Percentiles rank a stretch among this genome's conserved stretches.
These are phyloP conservation scores for Gnatocerus cornutus DNA, from an alignment of 2,888 invertebrate species.

Conservation along the genomic window DNA sequence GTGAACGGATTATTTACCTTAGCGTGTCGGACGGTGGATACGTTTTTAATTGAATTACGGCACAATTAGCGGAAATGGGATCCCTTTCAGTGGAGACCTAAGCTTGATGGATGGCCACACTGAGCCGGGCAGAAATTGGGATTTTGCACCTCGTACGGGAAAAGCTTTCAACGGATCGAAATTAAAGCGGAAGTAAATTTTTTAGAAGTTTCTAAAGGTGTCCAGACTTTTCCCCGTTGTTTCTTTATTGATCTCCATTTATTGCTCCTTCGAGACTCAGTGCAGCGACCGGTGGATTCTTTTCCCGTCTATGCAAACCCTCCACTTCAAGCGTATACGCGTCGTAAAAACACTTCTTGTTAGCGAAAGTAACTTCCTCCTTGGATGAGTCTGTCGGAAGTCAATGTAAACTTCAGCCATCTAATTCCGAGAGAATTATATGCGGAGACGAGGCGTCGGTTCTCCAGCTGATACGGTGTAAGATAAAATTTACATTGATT, in stretches of 20 bases:
- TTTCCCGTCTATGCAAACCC: background rate
- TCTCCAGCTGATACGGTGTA: slow-evolving; percentile 28
- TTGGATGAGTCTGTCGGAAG: slow-evolving; percentile 53
- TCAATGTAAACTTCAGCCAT: slow-evolving; percentile 54
- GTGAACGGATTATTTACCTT: slow-evolving; percentile 33
- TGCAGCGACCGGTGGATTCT: background rate
- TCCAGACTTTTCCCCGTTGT: no score
- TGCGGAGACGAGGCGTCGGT: slow-evolving; percentile 11
- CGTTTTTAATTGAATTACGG: slow-evolving; percentile 41
- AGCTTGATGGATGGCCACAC: slow-evolving; percentile 15
- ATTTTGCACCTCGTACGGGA: background rate
- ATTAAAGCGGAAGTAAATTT: no score
- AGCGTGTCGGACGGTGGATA: slow-evolving; percentile 25
- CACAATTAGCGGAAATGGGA: slow-evolving; percentile 41
- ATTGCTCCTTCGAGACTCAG: background rate
- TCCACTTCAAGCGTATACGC: background rate
- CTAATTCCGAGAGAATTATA: slow-evolving; percentile 53
- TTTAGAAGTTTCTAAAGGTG: no score
- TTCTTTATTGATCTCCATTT: background rate
- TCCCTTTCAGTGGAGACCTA: slow-evolving; percentile 32
- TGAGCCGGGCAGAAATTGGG: slow-evolving; percentile 7
- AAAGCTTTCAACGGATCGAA: no score
- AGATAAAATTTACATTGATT: slow-evolving; percentile 49
- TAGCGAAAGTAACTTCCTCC: slow-evolving; percentile 49
- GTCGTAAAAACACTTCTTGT: slow-evolving; percentile 44